Evolutionary conservation across 1,140 invertebrate genomes (phyloP).

Genomic region (Babylonia areolata): DNA sequence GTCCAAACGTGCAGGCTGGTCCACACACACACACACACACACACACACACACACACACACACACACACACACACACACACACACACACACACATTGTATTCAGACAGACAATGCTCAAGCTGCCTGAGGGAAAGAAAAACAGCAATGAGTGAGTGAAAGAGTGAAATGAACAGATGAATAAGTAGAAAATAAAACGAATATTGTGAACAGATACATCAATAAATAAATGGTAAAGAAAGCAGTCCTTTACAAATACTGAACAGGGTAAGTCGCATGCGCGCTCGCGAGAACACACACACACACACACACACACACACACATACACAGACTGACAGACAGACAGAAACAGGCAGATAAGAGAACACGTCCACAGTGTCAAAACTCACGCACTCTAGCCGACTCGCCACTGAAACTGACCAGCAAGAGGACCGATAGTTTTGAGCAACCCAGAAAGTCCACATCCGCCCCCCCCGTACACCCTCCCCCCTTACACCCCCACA

Average conservation of each 20-base stretch:
- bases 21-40: too few relatives aligned
- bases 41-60: too few relatives aligned
- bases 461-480: too few relatives aligned
- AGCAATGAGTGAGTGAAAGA: too few relatives aligned
- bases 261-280: background rate
- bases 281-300: background rate
- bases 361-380: background rate
- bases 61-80: background rate
- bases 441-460: background rate
- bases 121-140: background rate
- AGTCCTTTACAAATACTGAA: background rate
- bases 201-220: background rate
- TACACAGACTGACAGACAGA: background rate
- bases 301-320: background rate
- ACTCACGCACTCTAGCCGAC: background rate
- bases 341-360: too few relatives aligned
- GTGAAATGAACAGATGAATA: too few relatives aligned
- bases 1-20: too few relatives aligned
- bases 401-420: background rate
- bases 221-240: background rate
- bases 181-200: background rate
- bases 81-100: background rate
- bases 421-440: background rate
- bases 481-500: too few relatives aligned
- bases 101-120: background rate